Evolutionary conservation across 2,113 vertebrate species (phyloP).

Genomic region (Panthera tigris): DNA sequence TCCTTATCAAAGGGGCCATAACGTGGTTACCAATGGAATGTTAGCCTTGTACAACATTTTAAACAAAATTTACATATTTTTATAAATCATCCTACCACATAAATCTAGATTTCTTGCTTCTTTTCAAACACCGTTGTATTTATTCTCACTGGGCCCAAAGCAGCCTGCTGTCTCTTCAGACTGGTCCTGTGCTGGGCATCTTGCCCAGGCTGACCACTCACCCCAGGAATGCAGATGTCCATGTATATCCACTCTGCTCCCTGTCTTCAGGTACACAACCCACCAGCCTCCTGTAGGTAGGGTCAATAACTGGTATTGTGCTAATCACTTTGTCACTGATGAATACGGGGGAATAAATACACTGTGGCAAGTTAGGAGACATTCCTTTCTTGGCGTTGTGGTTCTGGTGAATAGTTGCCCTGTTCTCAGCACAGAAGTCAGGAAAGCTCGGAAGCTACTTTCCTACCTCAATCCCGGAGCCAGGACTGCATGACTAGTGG

Average conservation of each 20-base stretch:
- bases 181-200: too few relatives aligned
- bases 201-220: too few relatives aligned
- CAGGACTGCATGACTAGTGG: too few relatives aligned
- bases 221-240: neutral
- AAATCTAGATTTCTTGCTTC: neutral
- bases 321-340: neutral
- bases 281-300: rapidly evolving
- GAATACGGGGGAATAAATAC: rapidly evolving
- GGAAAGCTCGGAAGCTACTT: neutral
- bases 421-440: neutral
- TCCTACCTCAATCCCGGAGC: neutral
- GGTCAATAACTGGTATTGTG: rapidly evolving
- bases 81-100: neutral
- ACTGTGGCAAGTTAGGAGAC: neutral
- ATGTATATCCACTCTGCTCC: rapidly evolving
- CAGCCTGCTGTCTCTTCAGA: neutral
- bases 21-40: neutral
- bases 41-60: neutral
- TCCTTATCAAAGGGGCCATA: neutral
- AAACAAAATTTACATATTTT: neutral
- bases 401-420: neutral
- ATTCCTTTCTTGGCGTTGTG: neutral
- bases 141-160: neutral
- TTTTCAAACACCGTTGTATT: neutral
- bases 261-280: rapidly evolving